Evolutionary conservation across 2,113 vertebrate species (phyloP).

Genomic region (Mirza zaza): DNA sequence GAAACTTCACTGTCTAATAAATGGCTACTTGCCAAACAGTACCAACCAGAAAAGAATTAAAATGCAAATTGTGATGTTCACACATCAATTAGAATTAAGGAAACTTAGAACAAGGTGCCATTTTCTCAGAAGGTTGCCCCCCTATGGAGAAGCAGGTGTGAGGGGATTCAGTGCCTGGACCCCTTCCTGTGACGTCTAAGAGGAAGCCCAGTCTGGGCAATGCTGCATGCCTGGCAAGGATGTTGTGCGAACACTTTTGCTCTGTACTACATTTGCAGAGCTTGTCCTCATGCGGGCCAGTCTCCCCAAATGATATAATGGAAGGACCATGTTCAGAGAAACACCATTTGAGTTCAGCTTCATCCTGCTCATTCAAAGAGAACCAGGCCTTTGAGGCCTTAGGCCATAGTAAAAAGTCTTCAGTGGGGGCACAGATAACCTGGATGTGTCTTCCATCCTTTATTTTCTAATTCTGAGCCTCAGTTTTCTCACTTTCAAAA

Average conservation of each 20-base stretch:
- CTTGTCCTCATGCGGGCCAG: not conserved
- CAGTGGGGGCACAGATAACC: not conserved
- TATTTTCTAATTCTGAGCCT: not conserved
- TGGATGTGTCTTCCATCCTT: not conserved
- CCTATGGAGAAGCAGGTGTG: not conserved
- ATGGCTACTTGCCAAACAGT: constrained; percentile 16
- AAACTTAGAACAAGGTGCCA: not conserved
- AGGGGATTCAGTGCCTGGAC: not conserved
- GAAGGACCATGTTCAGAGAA: not conserved
- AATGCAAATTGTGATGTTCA: constrained; percentile 1
- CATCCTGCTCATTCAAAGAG: not conserved
- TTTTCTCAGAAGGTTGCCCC: not conserved
- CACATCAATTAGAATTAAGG: not conserved
- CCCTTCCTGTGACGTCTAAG: not conserved
- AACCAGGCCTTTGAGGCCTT: not conserved
- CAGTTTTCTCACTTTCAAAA: not conserved
- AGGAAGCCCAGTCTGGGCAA: not conserved
- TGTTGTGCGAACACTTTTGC: not conserved
- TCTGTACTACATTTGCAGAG: not conserved
- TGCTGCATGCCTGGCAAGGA: not conserved
- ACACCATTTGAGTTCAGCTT: not conserved
- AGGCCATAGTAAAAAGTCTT: not conserved
- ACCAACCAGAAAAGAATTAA: not conserved
- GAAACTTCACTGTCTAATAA: constrained; percentile 15
- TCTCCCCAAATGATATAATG: not conserved